A percentile compares a stretch with the other conserved stretches of the same genome.
Conservation (phyloP, 2,797 vertebrate genomes). For the Sibirionetta formosa region DNA sequence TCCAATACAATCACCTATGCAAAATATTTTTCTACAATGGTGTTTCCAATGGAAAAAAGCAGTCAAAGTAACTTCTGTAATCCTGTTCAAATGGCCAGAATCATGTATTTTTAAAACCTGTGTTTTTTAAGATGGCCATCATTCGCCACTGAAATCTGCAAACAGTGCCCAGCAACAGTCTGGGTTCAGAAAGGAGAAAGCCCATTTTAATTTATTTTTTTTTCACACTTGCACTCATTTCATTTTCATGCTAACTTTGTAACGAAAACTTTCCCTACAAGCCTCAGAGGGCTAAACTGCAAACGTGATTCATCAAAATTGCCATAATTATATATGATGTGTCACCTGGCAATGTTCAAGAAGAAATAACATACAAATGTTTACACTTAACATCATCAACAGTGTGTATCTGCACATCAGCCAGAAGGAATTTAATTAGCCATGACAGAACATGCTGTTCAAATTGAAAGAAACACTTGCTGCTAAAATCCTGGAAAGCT, state of each 20-base stretch:
- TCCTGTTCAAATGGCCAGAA: background rate
- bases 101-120: background rate
- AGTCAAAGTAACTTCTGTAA: background rate
- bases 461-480: conserved; percentile 53
- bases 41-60: background rate
- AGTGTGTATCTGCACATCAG: conserved; percentile 74
- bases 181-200: background rate
- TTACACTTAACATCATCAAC: conserved; percentile 68
- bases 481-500: conserved; percentile 72
- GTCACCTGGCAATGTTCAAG: conserved; percentile 51
- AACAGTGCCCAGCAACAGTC: background rate
- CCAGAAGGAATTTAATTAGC: conserved; percentile 68
- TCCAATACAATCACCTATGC: background rate
- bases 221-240: background rate
- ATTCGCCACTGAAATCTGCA: background rate
- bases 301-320: conserved; percentile 53
- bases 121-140: background rate
- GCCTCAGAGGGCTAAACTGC: background rate
- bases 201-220: background rate
- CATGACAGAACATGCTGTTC: conserved; percentile 69
- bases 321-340: conserved; percentile 48
- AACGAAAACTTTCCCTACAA: conserved; percentile 3
- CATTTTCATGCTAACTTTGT: background rate
- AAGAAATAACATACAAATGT: conserved; percentile 67
- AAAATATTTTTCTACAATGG: background rate